Evolutionary conservation across 2,888 invertebrate genomes (phyloP).

Genomic region (Ectropis crepuscularia): DNA sequence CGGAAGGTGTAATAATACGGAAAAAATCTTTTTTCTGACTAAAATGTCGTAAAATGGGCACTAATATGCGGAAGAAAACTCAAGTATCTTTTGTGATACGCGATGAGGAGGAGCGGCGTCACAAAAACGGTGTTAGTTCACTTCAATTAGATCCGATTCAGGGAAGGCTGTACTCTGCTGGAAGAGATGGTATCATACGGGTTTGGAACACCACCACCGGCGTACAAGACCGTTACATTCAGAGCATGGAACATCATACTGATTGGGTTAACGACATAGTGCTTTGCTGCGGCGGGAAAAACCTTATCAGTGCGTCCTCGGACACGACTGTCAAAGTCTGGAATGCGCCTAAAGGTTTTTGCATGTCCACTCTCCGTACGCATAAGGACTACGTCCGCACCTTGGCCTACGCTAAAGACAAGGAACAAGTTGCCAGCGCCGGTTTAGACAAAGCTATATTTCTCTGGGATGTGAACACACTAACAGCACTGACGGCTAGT

Average conservation of each 20-base stretch:
- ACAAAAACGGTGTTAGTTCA: slow-evolving; percentile 98
- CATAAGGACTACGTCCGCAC: slow-evolving; percentile 99
- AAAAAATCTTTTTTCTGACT: slow-evolving; percentile 59
- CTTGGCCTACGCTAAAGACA: slow-evolving; percentile 98
- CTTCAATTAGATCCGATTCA: slow-evolving; percentile 95
- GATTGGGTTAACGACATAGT: slow-evolving; percentile 99
- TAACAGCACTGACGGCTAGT: slow-evolving; percentile 98
- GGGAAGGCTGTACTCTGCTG: slow-evolving; percentile 97
- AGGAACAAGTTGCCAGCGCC: slow-evolving; percentile 98
- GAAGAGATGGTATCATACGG: slow-evolving; percentile 98
- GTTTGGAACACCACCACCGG: slow-evolving; percentile 91
- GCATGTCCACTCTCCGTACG: slow-evolving; percentile 98
- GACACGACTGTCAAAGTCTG: slow-evolving; percentile 99
- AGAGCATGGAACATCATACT: slow-evolving; percentile 99
- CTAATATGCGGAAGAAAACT: slow-evolving; percentile 82
- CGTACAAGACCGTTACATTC: slow-evolving; percentile 88
- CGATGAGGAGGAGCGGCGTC: slow-evolving; percentile 96
- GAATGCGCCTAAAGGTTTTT: slow-evolving; percentile 99
- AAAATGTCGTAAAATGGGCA: slow-evolving; percentile 83
- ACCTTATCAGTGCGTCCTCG: slow-evolving; percentile 99
- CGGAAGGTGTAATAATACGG: slow-evolving; percentile 7
- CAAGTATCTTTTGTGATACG: slow-evolving; percentile 99
- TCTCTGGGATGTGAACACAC: slow-evolving; percentile 99
- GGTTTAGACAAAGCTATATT: slow-evolving; percentile 98
- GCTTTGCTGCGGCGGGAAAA: slow-evolving; percentile 97